phyloP scores from a whole-genome alignment of 2,797 vertebrate genomes.

The Falco concolor region DNA sequence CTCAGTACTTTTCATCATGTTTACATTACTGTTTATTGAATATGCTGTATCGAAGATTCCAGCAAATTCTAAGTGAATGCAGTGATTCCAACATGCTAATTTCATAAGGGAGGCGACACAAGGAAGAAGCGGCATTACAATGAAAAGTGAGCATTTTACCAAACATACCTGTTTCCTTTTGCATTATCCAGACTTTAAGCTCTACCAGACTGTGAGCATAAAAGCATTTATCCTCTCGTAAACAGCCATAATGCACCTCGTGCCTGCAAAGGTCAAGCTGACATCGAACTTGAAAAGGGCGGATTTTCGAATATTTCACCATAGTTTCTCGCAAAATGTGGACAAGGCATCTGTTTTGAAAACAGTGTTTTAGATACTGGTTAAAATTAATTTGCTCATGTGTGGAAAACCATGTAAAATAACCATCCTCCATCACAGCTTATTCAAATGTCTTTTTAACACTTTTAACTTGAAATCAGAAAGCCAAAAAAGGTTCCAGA shows the following conservation, averaged over 20 bases:
- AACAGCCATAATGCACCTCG: conserved; percentile 92
- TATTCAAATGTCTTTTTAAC: neutral
- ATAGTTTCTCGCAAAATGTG: conserved; percentile 91
- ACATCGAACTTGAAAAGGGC: conserved; percentile 78
- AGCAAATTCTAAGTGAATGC: neutral
- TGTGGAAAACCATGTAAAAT: neutral
- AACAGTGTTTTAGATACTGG: neutral
- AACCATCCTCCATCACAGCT: neutral
- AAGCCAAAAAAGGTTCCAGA: neutral
- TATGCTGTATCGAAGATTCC: neutral
- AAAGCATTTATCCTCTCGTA: conserved; percentile 91
- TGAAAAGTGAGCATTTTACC: neutral
- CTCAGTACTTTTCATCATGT: neutral
- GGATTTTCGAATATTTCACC: conserved; percentile 92
- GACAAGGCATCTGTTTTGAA: conserved; percentile 88
- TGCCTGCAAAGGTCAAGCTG: conserved; percentile 94
- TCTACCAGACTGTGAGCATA: conserved; percentile 96
- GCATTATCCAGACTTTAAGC: conserved; percentile 96
- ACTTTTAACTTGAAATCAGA: neutral
- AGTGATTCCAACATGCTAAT: neutral
- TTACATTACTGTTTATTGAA: neutral
- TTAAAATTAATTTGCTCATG: neutral
- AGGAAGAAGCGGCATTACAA: neutral
- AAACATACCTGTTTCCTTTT: conserved; percentile 83
- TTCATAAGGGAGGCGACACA: neutral